Evolutionary conservation across 30 jellyfish, hydroid and myxozoan genomes (phyloP), one percentile per base, ranked within the genome.

Genomic region (Morbakka virulenta): DNA sequence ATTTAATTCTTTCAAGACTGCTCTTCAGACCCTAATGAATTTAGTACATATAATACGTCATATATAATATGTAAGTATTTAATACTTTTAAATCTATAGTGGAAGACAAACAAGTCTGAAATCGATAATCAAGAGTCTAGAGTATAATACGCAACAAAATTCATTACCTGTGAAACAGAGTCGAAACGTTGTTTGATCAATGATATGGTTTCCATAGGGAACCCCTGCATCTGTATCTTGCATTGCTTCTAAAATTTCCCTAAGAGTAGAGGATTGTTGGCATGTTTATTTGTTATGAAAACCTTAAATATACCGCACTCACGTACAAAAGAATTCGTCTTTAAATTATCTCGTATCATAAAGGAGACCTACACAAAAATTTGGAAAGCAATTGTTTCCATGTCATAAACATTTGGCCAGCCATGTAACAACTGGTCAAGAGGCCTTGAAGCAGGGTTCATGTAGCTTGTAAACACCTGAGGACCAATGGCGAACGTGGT

Each of bases 161-260:
- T 2, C 49, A 66, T 0, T 67, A 87, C 96, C 96, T 33, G 94
- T 74, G 67, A 87, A 87, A 48, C 96, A 87, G 3, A 51, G 67
- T 70, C 80, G 79, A 53, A 28, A 87, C 6, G 27, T 52, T 23
- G 24, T 52, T 41, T 63, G 82, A 31, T 73, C 94, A 27, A 87
- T 49, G 22, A 50, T 64, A 34, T 67, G 87, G 69, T 74, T 87
- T 26, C 66, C 79, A 22, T 79, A 50, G 1, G 93, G 74, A 51
- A 87, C 51, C 12, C 96, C 96, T 2, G 96, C 96, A 21, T 87
- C 94, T 17, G 35, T 50, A 64, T 87, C 94, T 64, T 87, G 96
- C 96, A 87, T 87, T 28, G 96, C 96, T 34, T 23, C 74, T 28
- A 87, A 50, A 33, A 87, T 64, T 25, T 87, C 96, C 69, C 96